phyloP scores from a whole-genome alignment of 2,113 vertebrate genomes.

The Nesoenas mayeri region DNA sequence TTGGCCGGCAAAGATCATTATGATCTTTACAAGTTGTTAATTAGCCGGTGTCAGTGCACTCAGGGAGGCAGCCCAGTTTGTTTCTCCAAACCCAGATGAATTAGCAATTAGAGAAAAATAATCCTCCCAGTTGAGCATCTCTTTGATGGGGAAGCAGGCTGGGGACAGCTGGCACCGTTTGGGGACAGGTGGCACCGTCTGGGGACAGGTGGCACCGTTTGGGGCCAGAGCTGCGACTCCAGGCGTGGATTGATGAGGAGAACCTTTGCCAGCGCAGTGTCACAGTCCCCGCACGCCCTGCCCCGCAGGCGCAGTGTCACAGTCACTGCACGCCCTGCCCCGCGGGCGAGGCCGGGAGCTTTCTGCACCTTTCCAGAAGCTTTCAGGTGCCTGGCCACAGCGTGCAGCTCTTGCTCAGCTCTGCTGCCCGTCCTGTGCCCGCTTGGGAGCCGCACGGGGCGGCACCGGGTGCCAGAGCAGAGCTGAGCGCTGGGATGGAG shows the following conservation, averaged over 20 bases:
- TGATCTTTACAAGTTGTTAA: neutral
- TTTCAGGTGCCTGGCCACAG: too few relatives aligned
- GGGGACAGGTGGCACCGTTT: neutral
- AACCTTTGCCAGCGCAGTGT: neutral
- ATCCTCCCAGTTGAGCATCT: neutral
- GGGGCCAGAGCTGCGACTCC: neutral
- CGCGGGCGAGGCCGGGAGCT: too few relatives aligned
- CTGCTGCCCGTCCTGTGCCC: too few relatives aligned
- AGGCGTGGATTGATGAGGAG: neutral
- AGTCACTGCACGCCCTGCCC: neutral
- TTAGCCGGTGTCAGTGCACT: neutral
- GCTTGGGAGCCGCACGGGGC: too few relatives aligned
- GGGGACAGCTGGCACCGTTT: neutral
- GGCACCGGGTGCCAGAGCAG: too few relatives aligned
- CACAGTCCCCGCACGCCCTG: neutral
- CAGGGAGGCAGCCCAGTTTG: neutral
- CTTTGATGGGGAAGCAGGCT: neutral
- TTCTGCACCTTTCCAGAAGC: neutral
- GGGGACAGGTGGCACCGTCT: neutral
- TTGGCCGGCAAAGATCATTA: neutral
- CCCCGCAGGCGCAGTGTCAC: neutral
- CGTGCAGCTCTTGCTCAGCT: too few relatives aligned
- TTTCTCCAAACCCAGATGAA: neutral
- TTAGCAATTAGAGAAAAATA: too few relatives aligned
- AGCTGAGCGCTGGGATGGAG: too few relatives aligned